Evolutionary conservation across 1,140 invertebrate species (phyloP).

Genomic region (Gonatopus flavifemur): DNA sequence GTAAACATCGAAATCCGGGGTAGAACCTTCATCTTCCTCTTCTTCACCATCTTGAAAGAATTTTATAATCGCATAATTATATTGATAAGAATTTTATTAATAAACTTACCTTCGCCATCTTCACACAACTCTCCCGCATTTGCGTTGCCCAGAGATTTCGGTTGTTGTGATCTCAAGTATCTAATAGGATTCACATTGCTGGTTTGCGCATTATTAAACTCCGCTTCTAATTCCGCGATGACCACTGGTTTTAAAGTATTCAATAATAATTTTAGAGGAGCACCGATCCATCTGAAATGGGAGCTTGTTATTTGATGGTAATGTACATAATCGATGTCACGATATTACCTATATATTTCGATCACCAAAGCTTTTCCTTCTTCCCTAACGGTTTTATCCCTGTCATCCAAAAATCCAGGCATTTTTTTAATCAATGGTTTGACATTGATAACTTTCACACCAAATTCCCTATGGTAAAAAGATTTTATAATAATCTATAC

Average conservation of each 20-base stretch:
- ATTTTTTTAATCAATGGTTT: slow-evolving; percentile 90
- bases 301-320: slow-evolving; percentile 3
- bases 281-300: slow-evolving; percentile 76
- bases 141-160: slow-evolving; percentile 66
- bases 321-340: background rate
- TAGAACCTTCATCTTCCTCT: slow-evolving; percentile 62
- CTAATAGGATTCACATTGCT: slow-evolving; percentile 75
- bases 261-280: slow-evolving; percentile 84
- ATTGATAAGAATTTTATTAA: background rate
- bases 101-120: slow-evolving; percentile 50
- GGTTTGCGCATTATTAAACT: slow-evolving; percentile 74
- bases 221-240: slow-evolving; percentile 83
- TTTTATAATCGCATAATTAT: background rate
- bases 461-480: slow-evolving; percentile 72
- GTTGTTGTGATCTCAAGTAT: slow-evolving; percentile 88
- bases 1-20: slow-evolving; percentile 82
- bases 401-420: slow-evolving; percentile 79
- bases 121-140: slow-evolving; percentile 60
- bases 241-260: slow-evolving; percentile 85
- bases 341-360: slow-evolving; percentile 79
- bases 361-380: slow-evolving; percentile 86
- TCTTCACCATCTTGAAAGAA: slow-evolving; percentile 58
- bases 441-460: slow-evolving; percentile 85
- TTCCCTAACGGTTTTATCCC: slow-evolving; percentile 90
- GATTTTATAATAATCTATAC: background rate